These are phyloP conservation scores for Yponomeuta plumbellus DNA, from an alignment of 2,888 invertebrate genomes.

Conservation along the genomic window DNA sequence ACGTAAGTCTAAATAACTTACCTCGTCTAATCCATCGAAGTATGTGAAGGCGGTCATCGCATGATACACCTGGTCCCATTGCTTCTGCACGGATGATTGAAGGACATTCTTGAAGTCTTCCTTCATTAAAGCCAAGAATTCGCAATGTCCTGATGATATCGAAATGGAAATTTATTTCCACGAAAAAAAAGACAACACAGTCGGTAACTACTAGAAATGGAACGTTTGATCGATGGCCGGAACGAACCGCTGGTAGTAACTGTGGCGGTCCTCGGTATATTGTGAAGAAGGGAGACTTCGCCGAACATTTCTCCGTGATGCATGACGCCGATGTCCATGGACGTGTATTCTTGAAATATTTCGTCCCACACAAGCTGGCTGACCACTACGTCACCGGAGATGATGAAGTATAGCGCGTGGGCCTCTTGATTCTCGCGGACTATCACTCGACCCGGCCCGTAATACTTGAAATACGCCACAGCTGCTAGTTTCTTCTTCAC, in stretches of 20 bases:
- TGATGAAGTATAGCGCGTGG: constrained; percentile 79
- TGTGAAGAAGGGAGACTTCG: constrained; percentile 79
- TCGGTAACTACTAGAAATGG: background rate
- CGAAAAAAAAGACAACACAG: background rate
- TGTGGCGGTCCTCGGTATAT: constrained; percentile 13
- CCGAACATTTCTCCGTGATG: constrained; percentile 80
- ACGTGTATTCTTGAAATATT: constrained; percentile 56
- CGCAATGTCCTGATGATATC: constrained; percentile 72
- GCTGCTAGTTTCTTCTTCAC: constrained; percentile 78
- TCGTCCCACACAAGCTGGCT: constrained; percentile 71
- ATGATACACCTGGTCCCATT: constrained; percentile 78
- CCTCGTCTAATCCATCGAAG: constrained; percentile 56
- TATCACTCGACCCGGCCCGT: constrained; percentile 74
- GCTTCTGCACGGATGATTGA: constrained; percentile 73
- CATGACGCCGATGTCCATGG: constrained; percentile 69
- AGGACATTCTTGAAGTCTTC: constrained; percentile 80
- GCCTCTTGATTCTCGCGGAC: constrained; percentile 79
- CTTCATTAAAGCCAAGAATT: constrained; percentile 78
- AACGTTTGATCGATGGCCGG: background rate
- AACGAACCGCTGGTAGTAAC: background rate
- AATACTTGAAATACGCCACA: constrained; percentile 78
- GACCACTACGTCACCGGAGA: constrained; percentile 74
- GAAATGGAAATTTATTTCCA: background rate
- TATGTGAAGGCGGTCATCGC: constrained; percentile 80
- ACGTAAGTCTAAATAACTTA: background rate